Conservation (phyloP, 1,140 invertebrate species). For the Drosophila willistoni region DNA sequence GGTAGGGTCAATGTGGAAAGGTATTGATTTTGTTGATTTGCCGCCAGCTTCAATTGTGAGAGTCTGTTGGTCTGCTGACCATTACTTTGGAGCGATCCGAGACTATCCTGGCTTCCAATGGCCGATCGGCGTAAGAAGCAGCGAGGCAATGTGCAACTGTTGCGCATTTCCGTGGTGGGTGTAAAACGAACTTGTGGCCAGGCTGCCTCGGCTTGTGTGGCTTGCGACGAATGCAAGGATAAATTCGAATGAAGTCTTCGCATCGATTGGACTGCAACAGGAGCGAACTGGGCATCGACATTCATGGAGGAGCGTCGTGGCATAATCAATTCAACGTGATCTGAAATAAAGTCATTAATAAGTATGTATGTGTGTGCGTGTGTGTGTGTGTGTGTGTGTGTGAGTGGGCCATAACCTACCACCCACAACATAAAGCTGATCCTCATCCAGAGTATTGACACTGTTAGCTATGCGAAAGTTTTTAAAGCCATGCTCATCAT, state of each 20-base stretch:
- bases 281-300: conserved; percentile 41
- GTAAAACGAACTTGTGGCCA: conserved; percentile 35
- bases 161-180: conserved; percentile 46
- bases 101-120: conserved; percentile 58
- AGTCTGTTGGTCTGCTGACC: conserved; percentile 52
- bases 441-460: conserved; percentile 47
- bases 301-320: conserved; percentile 62
- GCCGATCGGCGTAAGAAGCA: conserved; percentile 69
- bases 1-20: conserved; percentile 64
- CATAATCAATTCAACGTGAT: conserved; percentile 51
- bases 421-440: conserved; percentile 67
- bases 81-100: conserved; percentile 60
- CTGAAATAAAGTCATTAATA: conserved; percentile 15
- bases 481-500: conserved; percentile 66
- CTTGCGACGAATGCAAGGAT: conserved; percentile 25
- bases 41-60: conserved; percentile 53
- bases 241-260: conserved; percentile 46
- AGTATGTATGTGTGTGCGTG: too few relatives aligned
- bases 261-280: conserved; percentile 52
- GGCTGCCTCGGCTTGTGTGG: conserved; percentile 21
- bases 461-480: conserved; percentile 35
- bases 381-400: too few relatives aligned
- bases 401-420: conserved; percentile 41
- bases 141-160: conserved; percentile 77
- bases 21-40: conserved; percentile 58